A percentile compares a stretch with the other conserved stretches of the same genome.
Evolutionary conservation across 1,140 invertebrate species (phyloP).

Genomic region (Lepidurus packardi): DNA sequence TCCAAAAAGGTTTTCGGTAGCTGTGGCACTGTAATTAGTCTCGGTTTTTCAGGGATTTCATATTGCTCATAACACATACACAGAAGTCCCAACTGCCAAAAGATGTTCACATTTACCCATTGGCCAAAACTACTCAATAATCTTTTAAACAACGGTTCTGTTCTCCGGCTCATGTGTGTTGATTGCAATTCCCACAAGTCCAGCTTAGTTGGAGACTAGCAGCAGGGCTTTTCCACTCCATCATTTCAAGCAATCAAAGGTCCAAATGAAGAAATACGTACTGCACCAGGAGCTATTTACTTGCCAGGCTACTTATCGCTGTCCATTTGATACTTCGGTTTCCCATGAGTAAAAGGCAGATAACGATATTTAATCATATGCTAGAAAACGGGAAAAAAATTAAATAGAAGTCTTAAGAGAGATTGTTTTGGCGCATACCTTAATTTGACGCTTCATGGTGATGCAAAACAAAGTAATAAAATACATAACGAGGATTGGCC

Average conservation of each 20-base stretch:
- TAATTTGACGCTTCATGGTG: constrained; percentile 99
- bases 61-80: constrained; percentile 5
- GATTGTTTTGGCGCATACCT: constrained; percentile 55
- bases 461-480: constrained; percentile 97
- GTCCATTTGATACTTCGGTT: constrained; percentile 72
- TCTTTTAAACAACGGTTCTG: constrained; percentile 4
- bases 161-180: background rate
- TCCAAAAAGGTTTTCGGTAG: background rate
- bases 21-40: constrained; percentile 21
- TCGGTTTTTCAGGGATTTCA: background rate
- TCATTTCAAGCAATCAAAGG: background rate
- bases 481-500: constrained; percentile 99
- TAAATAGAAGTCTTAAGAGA: constrained; percentile 17
- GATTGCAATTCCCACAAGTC: background rate
- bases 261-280: background rate
- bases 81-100: background rate
- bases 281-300: background rate
- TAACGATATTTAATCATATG: constrained; percentile 99
- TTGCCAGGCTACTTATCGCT: background rate
- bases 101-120: background rate
- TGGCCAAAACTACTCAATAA: background rate
- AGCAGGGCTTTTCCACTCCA: background rate
- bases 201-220: constrained; percentile 11
- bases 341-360: constrained; percentile 95
- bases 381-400: constrained; percentile 58